phyloP scores from a whole-genome alignment of 2,888 invertebrate genomes.

The Calameuta pallipes region DNA sequence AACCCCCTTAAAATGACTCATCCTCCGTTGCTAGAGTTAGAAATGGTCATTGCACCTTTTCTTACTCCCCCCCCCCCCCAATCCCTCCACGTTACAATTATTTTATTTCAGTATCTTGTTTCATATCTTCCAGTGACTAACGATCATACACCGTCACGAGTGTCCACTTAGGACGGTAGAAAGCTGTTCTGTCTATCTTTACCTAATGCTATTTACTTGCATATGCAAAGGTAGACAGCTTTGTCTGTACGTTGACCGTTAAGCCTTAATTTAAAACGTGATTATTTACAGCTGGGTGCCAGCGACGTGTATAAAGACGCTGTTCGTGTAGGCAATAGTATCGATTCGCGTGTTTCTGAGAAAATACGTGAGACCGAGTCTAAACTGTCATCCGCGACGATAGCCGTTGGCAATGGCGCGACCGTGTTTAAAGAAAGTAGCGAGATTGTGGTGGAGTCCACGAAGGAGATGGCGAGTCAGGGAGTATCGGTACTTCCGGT shows the following conservation, averaged over 20 bases:
- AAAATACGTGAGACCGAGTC: conserved; percentile 27
- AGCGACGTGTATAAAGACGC: conserved; percentile 10
- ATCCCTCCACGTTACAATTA: neutral
- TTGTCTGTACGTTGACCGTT: neutral
- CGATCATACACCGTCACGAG: neutral
- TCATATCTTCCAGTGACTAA: neutral
- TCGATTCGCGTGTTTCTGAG: conserved; percentile 30
- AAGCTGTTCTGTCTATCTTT: neutral
- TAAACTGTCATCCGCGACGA: neutral
- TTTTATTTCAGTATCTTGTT: neutral
- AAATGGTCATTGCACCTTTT: neutral
- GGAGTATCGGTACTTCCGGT: neutral
- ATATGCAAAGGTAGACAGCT: neutral
- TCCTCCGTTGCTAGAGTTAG: neutral
- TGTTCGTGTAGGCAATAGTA: conserved; percentile 30
- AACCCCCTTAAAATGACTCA: neutral
- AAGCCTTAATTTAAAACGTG: neutral
- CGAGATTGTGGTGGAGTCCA: neutral
- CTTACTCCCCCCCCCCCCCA: too few relatives aligned
- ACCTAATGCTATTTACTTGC: neutral
- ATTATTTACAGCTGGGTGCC: conserved; percentile 18
- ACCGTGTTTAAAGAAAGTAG: neutral
- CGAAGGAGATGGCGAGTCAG: conserved; percentile 1
- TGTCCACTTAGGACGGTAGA: neutral
- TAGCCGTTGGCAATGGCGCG: neutral